These are phyloP conservation scores for Hypocryptadius cinnamomeus DNA, from an alignment of 2,113 vertebrate genomes.

Conservation along the genomic window DNA sequence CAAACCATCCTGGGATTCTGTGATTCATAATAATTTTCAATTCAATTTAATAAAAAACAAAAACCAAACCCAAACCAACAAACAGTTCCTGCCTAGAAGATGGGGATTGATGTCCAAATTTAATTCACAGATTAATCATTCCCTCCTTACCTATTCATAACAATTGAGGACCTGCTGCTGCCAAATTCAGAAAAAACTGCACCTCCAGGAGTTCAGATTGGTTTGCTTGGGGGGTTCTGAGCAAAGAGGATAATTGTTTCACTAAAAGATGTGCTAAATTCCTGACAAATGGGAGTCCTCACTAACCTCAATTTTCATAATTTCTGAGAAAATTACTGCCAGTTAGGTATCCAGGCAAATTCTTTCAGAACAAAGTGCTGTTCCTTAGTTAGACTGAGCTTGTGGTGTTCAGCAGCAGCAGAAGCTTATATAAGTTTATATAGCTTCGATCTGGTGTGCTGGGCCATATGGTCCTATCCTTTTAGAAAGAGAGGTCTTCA, in stretches of 20 bases:
- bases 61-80: background rate
- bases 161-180: background rate
- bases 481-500: background rate
- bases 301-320: background rate
- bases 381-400: background rate
- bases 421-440: constrained; percentile 4
- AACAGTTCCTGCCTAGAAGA: background rate
- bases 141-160: background rate
- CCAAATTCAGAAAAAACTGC: background rate
- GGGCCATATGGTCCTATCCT: background rate
- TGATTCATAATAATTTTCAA: background rate
- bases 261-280: background rate
- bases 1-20: background rate
- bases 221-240: background rate
- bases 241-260: background rate
- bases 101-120: background rate
- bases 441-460: background rate
- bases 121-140: constrained; percentile 33
- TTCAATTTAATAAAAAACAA: background rate
- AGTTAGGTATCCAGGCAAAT: background rate
- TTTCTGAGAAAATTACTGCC: background rate
- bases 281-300: background rate
- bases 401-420: background rate
- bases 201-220: background rate
- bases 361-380: background rate